Evolutionary conservation across 2,888 invertebrate species (phyloP).

Genomic region (Aleiodes leptofemur): DNA sequence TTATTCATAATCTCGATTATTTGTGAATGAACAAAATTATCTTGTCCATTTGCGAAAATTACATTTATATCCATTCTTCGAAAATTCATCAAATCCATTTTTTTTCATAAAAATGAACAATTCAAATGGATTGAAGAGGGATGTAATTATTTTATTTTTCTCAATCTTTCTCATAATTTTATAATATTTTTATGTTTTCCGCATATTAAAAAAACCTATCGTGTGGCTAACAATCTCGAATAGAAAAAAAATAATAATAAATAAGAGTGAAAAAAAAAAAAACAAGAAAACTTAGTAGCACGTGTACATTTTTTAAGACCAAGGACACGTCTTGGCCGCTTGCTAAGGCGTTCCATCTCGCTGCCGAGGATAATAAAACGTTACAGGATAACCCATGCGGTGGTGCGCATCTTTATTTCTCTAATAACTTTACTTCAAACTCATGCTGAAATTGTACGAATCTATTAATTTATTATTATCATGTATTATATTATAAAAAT

Average conservation of each 20-base stretch:
- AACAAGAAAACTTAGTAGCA: conserved; percentile 48
- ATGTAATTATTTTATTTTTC: no score
- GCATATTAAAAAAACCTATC: conserved; percentile 29
- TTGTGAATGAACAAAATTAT: neutral
- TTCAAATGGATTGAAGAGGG: no score
- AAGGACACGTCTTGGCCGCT: conserved; percentile 44
- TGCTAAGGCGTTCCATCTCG: conserved; percentile 71
- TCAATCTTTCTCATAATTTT: no score
- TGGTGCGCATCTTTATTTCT: conserved; percentile 31
- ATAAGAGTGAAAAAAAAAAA: conserved; percentile 16
- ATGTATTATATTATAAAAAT: neutral
- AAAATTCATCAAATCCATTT: conserved; percentile 1
- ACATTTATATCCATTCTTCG: conserved; percentile 5
- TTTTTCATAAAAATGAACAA: neutral
- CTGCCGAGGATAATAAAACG: conserved; percentile 73
- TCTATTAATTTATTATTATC: conserved; percentile 6
- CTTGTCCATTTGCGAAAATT: conserved; percentile 1
- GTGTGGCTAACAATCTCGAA: conserved; percentile 42
- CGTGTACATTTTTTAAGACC: conserved; percentile 48
- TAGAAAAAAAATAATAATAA: neutral
- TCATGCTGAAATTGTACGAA: conserved; percentile 9
- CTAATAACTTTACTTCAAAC: conserved; percentile 20
- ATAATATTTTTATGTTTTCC: conserved; percentile 27
- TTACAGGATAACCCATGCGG: conserved; percentile 65
- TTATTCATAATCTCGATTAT: neutral